Evolutionary conservation across 2,888 invertebrate species (phyloP), one percentile per base, ranked within the genome.

Genomic region (Crocallis elinguaria): DNA sequence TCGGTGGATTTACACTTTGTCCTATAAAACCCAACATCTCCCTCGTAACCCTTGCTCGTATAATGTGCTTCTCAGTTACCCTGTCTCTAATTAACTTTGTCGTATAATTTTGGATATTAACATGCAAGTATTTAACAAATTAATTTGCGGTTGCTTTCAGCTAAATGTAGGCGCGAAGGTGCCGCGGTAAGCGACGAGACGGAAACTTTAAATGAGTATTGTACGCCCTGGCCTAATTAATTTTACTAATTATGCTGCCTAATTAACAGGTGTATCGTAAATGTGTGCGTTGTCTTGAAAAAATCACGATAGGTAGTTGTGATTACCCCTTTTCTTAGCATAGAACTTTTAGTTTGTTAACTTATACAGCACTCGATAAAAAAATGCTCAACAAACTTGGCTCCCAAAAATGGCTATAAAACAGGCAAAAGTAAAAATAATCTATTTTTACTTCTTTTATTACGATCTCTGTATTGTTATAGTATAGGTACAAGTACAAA

Each of bases 201-300:
- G 67, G 71, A 72, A 78, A 78, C 69, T 74, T 78, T 73, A 73
- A 72, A 73, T 67, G 68, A 69, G 68, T 70, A 68, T 67, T 71
- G 66, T 71, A 61, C 46, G n/a, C 23, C 56, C 41, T 19, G 58
- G 60, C 48, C 69, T 71, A 73, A 75, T 76, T 76, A 75, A 71
- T 71, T 43, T 33, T 23, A 16, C 33, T 74, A 62, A 64, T 46
- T 46, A 39, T 39, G 35, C 37, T 32, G 42, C 32, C 37, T 46
- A 17, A 41, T 49, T 36, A 55, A 42, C 45, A 33, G 27, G 12
- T 30, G 39, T 48, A 33, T 12, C 17, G 39, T 32, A 32, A 4
- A 16, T 3, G 9, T 9, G 1, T 3, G 9, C n/a, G 17, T 8
- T 17, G 17, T 35, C 36, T 19, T 36, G 19, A 19, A 36, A 36